Evolutionary conservation across 2,113 vertebrate species (phyloP).

Genomic region (Fregetta grallaria): DNA sequence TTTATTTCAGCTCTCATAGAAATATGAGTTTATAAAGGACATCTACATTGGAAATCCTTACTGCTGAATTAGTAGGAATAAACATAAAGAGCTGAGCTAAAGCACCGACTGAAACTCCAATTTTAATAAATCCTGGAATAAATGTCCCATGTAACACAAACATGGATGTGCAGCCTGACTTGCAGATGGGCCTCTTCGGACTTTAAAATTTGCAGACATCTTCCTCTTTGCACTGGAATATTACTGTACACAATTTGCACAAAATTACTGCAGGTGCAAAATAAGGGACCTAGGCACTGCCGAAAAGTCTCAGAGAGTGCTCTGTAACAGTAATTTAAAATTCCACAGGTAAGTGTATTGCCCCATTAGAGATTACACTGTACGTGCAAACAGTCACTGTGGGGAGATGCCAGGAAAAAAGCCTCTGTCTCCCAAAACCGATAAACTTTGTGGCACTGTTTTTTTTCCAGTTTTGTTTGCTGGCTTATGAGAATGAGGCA

Average conservation of each 20-base stretch:
- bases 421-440: neutral
- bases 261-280: neutral
- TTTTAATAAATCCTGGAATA: constrained; percentile 3
- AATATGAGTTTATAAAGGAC: neutral
- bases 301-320: neutral
- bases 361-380: neutral
- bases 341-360: neutral
- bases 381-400: neutral
- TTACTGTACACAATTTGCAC: neutral
- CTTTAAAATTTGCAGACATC: neutral
- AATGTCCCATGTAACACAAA: neutral
- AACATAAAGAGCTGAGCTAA: neutral
- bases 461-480: neutral
- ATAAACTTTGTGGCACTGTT: neutral
- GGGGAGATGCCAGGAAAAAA: neutral
- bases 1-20: neutral
- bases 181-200: neutral
- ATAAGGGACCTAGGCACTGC: neutral
- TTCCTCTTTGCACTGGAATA: neutral
- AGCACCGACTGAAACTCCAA: neutral
- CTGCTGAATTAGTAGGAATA: neutral
- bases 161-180: neutral
- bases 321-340: neutral
- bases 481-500: neutral
- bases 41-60: neutral